Conservation (phyloP, 1,140 invertebrate genomes). For the Sesamia nonagrioides region DNA sequence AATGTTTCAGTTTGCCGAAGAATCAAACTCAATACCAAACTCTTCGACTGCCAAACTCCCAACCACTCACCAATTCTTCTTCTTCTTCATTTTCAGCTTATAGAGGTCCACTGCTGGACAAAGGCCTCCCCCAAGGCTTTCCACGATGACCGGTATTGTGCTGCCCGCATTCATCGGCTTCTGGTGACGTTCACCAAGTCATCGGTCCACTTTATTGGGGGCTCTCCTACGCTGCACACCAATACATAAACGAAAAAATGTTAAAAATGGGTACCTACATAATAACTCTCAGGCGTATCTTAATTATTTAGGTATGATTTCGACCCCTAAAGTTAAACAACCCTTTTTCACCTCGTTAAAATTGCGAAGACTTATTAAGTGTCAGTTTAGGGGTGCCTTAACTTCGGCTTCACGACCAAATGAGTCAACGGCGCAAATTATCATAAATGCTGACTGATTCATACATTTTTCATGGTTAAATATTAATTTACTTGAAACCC, state of each 20-base stretch:
- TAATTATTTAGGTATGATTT: slow-evolving; percentile 48
- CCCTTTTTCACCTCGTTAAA: slow-evolving; percentile 45
- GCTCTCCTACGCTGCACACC: too few species aligned
- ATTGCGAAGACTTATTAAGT: slow-evolving; percentile 50
- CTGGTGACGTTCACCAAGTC: too few species aligned
- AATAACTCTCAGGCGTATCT: slow-evolving; percentile 6
- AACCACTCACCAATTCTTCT: not conserved
- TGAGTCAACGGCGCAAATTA: slow-evolving; percentile 44
- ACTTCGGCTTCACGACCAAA: slow-evolving; percentile 37
- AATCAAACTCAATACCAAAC: not conserved
- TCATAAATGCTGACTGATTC: slow-evolving; percentile 43
- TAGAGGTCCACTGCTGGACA: too few species aligned
- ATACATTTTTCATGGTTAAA: slow-evolving; percentile 42
- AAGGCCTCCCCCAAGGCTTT: too few species aligned
- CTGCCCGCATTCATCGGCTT: too few species aligned
- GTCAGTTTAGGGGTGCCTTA: slow-evolving; percentile 31
- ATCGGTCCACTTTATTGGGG: too few species aligned
- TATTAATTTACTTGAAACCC: slow-evolving; percentile 20
- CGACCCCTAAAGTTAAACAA: slow-evolving; percentile 24
- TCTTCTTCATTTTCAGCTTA: too few species aligned
- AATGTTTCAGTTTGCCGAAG: not conserved
- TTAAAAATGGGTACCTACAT: slow-evolving; percentile 16
- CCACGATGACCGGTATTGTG: too few species aligned
- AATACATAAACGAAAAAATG: not conserved
- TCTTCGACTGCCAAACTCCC: not conserved